Conservation (phyloP, 2,113 vertebrate genomes). For the Erythrolamprus reginae region DNA sequence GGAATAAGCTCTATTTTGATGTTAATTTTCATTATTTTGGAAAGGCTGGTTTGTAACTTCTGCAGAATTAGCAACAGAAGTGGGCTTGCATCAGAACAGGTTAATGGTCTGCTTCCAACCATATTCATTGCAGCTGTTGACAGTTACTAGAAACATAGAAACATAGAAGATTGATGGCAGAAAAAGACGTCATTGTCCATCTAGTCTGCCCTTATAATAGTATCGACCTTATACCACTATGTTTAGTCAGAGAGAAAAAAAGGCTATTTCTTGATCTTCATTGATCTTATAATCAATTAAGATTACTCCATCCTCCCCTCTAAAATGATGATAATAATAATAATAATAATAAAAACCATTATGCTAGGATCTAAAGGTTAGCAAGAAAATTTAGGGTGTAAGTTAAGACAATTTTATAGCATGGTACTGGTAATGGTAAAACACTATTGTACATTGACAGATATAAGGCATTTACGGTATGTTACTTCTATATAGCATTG, state of each 20-base stretch:
- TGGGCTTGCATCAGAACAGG: not conserved
- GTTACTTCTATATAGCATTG: not conserved
- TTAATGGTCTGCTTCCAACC: not conserved
- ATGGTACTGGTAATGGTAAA: not conserved
- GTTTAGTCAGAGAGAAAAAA: not conserved
- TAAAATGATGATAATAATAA: not conserved
- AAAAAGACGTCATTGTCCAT: too few species aligned
- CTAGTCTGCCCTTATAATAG: too few species aligned
- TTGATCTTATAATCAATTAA: not conserved
- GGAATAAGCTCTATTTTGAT: not conserved
- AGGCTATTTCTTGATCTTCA: not conserved
- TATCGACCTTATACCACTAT: too few species aligned
- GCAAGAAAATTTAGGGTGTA: not conserved
- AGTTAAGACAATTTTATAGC: not conserved
- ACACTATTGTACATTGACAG: not conserved
- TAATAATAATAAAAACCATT: not conserved
- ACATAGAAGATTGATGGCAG: too few species aligned
- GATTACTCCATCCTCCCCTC: not conserved
- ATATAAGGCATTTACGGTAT: not conserved
- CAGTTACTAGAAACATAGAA: too few species aligned
- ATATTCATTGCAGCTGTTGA: constrained; percentile 10
- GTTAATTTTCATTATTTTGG: not conserved
- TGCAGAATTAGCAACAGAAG: not conserved
- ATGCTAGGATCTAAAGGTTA: not conserved
- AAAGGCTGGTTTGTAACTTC: not conserved